Evolutionary conservation across 2,888 invertebrate species (phyloP), one percentile per base, ranked within the genome.

Genomic region (Laspeyria flexula): DNA sequence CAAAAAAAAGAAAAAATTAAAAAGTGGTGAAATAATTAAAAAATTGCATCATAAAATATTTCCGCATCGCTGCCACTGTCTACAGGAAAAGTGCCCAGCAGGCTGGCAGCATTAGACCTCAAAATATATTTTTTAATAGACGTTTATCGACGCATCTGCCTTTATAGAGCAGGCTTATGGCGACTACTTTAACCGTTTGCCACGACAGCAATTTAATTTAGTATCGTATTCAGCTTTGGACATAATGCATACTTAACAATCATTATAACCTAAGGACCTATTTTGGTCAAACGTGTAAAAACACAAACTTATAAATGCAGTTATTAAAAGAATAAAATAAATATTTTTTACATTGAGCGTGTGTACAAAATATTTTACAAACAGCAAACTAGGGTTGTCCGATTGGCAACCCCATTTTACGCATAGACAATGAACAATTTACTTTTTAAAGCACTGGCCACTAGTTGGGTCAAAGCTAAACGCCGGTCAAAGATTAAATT

Each of bases 381-480:
- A 68, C 45, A 47, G 49, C 60, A 48, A 42, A 51, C 49, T 31
- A 29, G 38, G 48, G 50, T 49, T 40, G 46, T 50, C 23, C 30
- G 15, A 10, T 40, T 53, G n/a, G n/a, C 38, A 53, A 62, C 80
- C 81, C 81, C 73, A 76, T 73, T 75, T 71, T 74, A 69, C 56
- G 60, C 62, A 76, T 71, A 79, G 79, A 83, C 79, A 80, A 83
- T 76, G 71, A 56, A 73, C 74, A 73, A 70, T 75, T 76, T 72
- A 38, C 55, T 62, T 65, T 61, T 70, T 60, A 60, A 56, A 62
- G 62, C 50, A 71, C 73, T 72, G 72, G 66, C 73, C 73, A 66
- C 71, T 71, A 60, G 69, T 66, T 65, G 42, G 60, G 60, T 58
- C 57, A 65, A 53, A 72, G 60, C 66, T 67, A 65, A 63, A 60